Base-by-base conservation (phyloP, 2,888 invertebrate genomes). In the Pseudoips prasinana region DNA sequence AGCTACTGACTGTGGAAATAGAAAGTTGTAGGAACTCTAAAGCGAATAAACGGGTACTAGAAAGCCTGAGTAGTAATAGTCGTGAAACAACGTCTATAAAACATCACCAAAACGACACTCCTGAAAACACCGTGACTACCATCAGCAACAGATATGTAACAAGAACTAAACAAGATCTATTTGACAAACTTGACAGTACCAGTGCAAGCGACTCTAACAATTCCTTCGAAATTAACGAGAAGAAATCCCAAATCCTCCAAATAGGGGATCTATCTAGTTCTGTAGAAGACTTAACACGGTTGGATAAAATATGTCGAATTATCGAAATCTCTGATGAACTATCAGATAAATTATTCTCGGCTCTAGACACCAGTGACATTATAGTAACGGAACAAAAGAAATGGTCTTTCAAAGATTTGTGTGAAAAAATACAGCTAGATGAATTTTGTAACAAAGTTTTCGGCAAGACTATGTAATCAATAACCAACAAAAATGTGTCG, bases 311-410 rank as follows among this genome's bases (percentile, higher is more conserved):
- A 35, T 87, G 87, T 44, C 71, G 73, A 36, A 84, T 87, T 4
- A 84, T 88, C n/a, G 87, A 88, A 62, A 86, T 87, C 39, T 87
- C 88, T 1, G 87, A 88, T 31, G 87, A 88, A 33, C 31, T 87
- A 5, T 87, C 88, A 0, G 76, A 87, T 36, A 63, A 75, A 54
- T 52, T 88, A 24, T 80, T 88, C 42, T 74, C 80, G 1, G 45
- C 58, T 8, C 58, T 87, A 3, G 62, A 76, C 29, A 52, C 50
- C 7, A 24, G 18, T 1, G 37, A 42, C 1, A 19, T 52, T 1
- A 49, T 3, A 2, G 22, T 8, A 7, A n/a, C 20, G 0, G 25
- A 47, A 19, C 56, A 60, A 5, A 70, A 65, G 38, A 64, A 64
- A 38, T 88, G 87, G 87, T 87, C 87, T 0, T 84, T 88, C 29